Conservation (phyloP, 2,888 invertebrate genomes). For the Drosophila conformis region DNA sequence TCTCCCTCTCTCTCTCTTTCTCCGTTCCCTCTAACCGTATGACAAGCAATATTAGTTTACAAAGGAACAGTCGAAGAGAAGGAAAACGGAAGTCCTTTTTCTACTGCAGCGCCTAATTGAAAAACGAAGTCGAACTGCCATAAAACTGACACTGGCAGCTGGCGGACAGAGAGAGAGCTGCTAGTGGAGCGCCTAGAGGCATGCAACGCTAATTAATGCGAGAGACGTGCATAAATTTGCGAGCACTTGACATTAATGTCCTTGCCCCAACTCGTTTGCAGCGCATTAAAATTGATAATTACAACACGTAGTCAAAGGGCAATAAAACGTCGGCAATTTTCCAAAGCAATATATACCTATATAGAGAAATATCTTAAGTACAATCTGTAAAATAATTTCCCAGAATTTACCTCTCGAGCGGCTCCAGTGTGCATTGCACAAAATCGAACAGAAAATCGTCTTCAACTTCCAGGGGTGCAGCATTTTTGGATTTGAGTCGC, state of each 20-base stretch:
- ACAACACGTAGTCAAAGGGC: slow-evolving; percentile 64
- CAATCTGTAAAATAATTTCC: neutral
- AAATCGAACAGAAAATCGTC: slow-evolving; percentile 77
- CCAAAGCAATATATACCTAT: slow-evolving; percentile 1
- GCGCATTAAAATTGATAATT: slow-evolving; percentile 70
- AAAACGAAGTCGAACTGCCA: slow-evolving; percentile 49
- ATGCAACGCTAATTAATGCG: slow-evolving; percentile 77
- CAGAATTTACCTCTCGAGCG: slow-evolving; percentile 68
- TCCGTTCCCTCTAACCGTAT: slow-evolving; percentile 5
- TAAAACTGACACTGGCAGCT: slow-evolving; percentile 24
- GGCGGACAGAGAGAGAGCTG: neutral
- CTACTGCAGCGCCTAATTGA: slow-evolving; percentile 55
- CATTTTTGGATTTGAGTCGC: slow-evolving; percentile 36
- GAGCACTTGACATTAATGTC: slow-evolving; percentile 72
- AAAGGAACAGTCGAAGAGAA: slow-evolving; percentile 8
- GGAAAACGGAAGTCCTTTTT: slow-evolving; percentile 4
- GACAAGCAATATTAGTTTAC: slow-evolving; percentile 65
- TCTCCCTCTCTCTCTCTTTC: neutral
- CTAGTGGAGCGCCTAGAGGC: slow-evolving; percentile 30
- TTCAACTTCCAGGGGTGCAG: slow-evolving; percentile 39
- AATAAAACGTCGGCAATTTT: slow-evolving; percentile 48
- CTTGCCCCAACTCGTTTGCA: slow-evolving; percentile 35
- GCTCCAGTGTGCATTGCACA: slow-evolving; percentile 78
- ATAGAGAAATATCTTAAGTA: neutral
- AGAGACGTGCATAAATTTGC: slow-evolving; percentile 74